Evolutionary conservation across 2,113 vertebrate species (phyloP).

Genomic region (Ancistrus triradiatus): DNA sequence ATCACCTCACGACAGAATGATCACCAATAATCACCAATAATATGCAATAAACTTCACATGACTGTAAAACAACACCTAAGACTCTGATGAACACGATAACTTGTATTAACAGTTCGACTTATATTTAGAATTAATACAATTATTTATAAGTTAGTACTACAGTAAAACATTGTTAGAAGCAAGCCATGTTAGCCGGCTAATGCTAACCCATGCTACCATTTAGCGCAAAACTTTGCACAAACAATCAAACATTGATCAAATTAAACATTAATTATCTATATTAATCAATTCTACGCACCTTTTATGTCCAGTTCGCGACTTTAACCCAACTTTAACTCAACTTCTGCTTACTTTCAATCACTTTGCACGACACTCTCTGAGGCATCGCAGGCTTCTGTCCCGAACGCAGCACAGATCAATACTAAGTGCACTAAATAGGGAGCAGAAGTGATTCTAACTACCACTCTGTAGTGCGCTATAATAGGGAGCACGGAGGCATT

Average conservation of each 20-base stretch:
- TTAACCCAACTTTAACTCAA: conserved; percentile 13
- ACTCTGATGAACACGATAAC: no score
- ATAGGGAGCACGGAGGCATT: neutral
- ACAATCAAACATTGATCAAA: no score
- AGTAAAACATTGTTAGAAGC: neutral
- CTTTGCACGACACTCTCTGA: conserved; percentile 7
- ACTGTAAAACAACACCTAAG: no score
- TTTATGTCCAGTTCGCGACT: neutral
- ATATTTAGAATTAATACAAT: no score
- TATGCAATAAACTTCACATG: no score
- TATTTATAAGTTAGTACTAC: no score
- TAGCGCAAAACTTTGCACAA: no score
- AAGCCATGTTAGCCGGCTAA: no score
- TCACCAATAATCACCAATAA: no score
- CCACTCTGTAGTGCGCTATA: neutral
- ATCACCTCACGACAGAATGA: no score
- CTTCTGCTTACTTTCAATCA: conserved; percentile 1
- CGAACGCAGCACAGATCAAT: rapidly evolving
- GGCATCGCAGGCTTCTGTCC: neutral
- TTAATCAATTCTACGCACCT: neutral
- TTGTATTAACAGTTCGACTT: no score
- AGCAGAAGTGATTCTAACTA: rapidly evolving
- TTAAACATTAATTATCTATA: neutral
- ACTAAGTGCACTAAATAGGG: neutral
- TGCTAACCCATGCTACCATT: no score